Evolutionary conservation across 1,140 invertebrate genomes (phyloP).

Genomic region (Brachionus plicatilis): DNA sequence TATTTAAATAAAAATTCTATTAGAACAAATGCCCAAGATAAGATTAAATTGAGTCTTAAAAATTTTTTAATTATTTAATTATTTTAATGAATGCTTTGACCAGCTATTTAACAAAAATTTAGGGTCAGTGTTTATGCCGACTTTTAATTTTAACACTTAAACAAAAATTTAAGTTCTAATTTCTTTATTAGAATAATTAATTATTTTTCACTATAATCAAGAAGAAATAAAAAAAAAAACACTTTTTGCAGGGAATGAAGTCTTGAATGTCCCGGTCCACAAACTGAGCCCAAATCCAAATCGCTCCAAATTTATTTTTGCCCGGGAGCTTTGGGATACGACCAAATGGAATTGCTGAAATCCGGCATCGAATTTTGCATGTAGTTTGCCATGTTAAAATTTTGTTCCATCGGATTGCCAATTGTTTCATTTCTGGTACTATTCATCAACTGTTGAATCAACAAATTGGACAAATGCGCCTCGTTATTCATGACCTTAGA

Average conservation of each 20-base stretch:
- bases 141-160: background rate
- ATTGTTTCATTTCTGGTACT: background rate
- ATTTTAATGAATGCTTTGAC: background rate
- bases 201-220: background rate
- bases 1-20: too few relatives aligned
- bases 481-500: background rate
- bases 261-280: background rate
- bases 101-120: background rate
- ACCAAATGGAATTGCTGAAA: background rate
- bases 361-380: background rate
- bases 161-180: background rate
- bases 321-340: background rate
- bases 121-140: background rate
- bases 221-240: background rate
- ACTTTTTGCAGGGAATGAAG: background rate
- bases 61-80: background rate
- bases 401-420: background rate
- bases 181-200: background rate
- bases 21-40: too few relatives aligned
- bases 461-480: background rate
- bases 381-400: background rate
- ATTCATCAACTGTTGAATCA: conserved; percentile 11
- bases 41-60: background rate
- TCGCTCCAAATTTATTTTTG: background rate
- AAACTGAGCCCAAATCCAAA: background rate